A percentile compares a stretch with the other conserved stretches of the same genome.
phyloP scores from a whole-genome alignment of 2,113 vertebrate species.

The Pimephales promelas region DNA sequence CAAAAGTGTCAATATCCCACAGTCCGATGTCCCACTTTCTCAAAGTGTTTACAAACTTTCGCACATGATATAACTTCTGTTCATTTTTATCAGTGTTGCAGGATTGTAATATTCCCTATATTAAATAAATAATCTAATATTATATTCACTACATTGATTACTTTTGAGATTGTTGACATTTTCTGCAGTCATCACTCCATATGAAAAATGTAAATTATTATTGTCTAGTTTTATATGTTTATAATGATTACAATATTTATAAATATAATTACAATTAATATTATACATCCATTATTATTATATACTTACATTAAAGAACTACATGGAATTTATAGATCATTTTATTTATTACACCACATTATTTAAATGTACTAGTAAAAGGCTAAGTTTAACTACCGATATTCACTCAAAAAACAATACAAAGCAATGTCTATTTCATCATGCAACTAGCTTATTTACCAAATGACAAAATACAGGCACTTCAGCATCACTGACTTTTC shows the following conservation, averaged over 20 bases:
- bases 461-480: not conserved
- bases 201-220: not conserved
- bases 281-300: not conserved
- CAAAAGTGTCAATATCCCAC: not conserved
- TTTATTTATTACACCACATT: not conserved
- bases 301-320: not conserved
- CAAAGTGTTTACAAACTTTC: slow-evolving; percentile 9
- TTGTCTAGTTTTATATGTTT: not conserved
- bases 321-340: not conserved
- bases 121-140: not conserved
- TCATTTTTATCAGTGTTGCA: not conserved
- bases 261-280: not conserved
- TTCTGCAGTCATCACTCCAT: not conserved
- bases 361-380: not conserved
- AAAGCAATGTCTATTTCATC: not conserved
- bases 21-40: not conserved
- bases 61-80: not conserved
- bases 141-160: not conserved
- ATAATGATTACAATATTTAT: not conserved
- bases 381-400: too few relatives aligned
- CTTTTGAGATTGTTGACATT: not conserved
- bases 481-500: not conserved
- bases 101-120: not conserved
- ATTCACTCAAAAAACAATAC: not conserved
- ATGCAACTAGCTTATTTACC: not conserved